Base-by-base conservation (phyloP, 2,888 invertebrate genomes). In the Cybosia mesomella region DNA sequence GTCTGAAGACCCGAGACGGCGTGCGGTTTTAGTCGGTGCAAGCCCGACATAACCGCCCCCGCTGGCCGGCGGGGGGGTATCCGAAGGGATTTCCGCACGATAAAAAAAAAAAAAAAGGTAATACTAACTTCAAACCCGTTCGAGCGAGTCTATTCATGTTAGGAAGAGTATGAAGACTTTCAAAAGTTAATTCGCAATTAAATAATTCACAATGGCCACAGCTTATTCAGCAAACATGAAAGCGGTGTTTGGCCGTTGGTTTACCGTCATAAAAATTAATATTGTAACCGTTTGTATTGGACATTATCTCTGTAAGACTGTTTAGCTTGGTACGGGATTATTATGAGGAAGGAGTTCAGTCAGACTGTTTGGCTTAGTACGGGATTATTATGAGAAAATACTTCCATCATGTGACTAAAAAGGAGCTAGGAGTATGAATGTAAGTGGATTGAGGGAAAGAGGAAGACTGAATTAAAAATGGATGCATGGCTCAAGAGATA, bases 191-290 rank as follows among this genome's bases (percentile, higher is more conserved):
- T 49, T 49, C 49, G 49, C 49, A 49, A 49, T 49, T 49, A 49
- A 49, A 49, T 8, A 49, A 49, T 49, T 49, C n/a, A 49, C 49
- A 49, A 49, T 11, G 18, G 43, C 7, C 5, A 43, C 43, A 43
- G 5, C 18, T 43, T 43, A 43, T 49, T 49, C 49, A 49, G 7
- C n/a, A 49, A 49, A 8, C 9, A 49, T 49, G 18, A 49, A 49
- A 49, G 49, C n/a, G 49, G n/a, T 49, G 49, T 49, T 49, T 49
- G 43, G 43, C 43, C 18, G 49, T n/a, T 49, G 18, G 49, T 49
- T 49, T 49, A n/a, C n/a, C n/a, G n/a, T 49, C 18, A 49, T 49
- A 49, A 49, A 49, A 49, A 49, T 49, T n/a, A 49, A n/a, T 49
- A 1, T 49, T 49, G 49, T 49, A 49, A 49, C 49, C n/a, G 49